These are phyloP conservation scores for Micropoecilia bifurca DNA, from an alignment of 2,797 vertebrate genomes.

Conservation along the genomic window DNA sequence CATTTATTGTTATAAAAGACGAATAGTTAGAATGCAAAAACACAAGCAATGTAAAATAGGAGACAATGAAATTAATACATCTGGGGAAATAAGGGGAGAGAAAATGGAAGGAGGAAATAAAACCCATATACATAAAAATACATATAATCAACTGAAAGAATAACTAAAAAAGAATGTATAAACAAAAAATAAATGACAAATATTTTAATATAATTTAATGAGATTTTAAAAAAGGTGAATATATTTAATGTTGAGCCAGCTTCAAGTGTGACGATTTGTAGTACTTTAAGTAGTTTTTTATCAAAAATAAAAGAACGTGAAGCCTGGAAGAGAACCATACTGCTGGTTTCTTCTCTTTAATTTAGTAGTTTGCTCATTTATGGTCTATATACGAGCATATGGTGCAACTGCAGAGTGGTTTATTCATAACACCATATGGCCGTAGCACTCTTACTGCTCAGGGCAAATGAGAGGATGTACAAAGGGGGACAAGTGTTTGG, in stretches of 20 bases:
- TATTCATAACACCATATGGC: conserved; percentile 82
- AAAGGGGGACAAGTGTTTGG: conserved; percentile 32
- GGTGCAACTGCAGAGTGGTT: conserved; percentile 66
- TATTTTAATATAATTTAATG: too few species aligned
- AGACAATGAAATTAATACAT: background rate
- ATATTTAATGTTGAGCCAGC: background rate
- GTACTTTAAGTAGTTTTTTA: conserved; percentile 8
- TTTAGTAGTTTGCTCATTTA: conserved; percentile 28
- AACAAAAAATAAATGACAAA: too few species aligned
- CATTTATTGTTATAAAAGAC: background rate
- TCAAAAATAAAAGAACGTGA: conserved; percentile 10
- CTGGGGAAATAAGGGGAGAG: background rate
- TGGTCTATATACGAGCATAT: conserved; percentile 70
- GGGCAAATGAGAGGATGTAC: conserved; percentile 59
- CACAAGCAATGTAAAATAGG: background rate
- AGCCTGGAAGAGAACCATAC: conserved; percentile 20
- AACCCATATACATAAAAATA: background rate
- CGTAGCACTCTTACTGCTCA: conserved; percentile 45
- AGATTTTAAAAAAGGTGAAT: too few species aligned
- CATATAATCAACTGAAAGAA: background rate
- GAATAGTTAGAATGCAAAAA: background rate
- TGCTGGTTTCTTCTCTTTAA: conserved; percentile 17
- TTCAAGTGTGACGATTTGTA: background rate
- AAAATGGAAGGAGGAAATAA: background rate
- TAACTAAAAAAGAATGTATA: too few species aligned